A percentile compares a stretch with the other conserved stretches of the same genome.
phyloP scores from a whole-genome alignment of 2,888 invertebrate genomes.

The Melanotus villosus region DNA sequence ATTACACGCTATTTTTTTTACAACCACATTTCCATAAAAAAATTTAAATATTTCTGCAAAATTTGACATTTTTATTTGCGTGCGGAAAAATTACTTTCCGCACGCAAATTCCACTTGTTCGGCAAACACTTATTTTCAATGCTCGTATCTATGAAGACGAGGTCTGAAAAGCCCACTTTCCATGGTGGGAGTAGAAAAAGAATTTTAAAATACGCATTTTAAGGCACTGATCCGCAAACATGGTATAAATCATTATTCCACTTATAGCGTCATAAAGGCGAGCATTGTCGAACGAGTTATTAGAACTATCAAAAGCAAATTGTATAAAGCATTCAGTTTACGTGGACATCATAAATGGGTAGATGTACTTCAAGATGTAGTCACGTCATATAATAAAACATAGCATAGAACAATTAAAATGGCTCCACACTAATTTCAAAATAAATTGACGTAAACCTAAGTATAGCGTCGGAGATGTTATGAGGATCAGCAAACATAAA shows the following conservation, averaged over 20 bases:
- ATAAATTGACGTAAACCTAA: not conserved
- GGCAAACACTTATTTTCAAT: no score
- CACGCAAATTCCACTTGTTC: no score
- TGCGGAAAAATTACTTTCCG: no score
- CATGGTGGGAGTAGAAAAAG: no score
- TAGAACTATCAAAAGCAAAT: not conserved
- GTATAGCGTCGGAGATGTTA: not conserved
- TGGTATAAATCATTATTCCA: not conserved
- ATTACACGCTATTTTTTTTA: no score
- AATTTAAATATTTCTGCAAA: no score
- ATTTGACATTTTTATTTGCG: no score
- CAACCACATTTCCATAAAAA: no score
- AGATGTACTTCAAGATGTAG: not conserved
- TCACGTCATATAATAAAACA: not conserved
- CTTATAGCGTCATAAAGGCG: not conserved
- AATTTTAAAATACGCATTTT: not conserved
- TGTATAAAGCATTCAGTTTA: conserved; percentile 2
- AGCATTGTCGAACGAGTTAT: not conserved
- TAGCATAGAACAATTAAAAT: not conserved
- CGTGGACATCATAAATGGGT: not conserved
- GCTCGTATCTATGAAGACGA: no score
- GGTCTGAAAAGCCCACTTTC: no score
- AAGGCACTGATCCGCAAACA: not conserved
- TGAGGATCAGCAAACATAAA: not conserved
- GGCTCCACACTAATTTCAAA: not conserved